These are phyloP conservation scores for Protodeltote pygarga DNA, from an alignment of 2,888 invertebrate genomes.

Conservation along the genomic window DNA sequence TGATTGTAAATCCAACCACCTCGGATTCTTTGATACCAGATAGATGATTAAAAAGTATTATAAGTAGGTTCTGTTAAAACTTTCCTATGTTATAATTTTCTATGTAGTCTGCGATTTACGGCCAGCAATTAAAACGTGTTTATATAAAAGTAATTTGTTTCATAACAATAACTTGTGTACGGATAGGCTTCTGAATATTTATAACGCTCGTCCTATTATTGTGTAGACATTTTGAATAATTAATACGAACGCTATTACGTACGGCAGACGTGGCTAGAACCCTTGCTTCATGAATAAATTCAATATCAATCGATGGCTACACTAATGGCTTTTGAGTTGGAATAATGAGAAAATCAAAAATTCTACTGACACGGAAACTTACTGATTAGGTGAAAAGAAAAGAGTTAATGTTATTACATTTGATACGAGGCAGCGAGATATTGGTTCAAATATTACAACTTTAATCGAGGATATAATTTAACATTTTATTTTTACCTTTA, in stretches of 20 bases:
- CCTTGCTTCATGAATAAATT: slow-evolving; percentile 59
- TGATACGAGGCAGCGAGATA: no score
- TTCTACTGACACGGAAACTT: slow-evolving; percentile 14
- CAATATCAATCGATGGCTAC: slow-evolving; percentile 54
- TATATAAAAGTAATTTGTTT: slow-evolving; percentile 49
- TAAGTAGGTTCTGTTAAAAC: neutral
- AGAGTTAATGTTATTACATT: no score
- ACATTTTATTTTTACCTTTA: neutral
- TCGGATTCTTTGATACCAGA: no score
- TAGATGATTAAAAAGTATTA: no score
- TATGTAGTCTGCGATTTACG: neutral
- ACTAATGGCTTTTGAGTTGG: slow-evolving; percentile 50
- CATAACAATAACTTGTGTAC: slow-evolving; percentile 45
- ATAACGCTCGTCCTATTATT: slow-evolving; percentile 76
- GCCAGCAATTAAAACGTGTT: slow-evolving; percentile 19
- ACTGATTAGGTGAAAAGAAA: no score
- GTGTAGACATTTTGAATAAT: slow-evolving; percentile 83
- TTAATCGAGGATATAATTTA: slow-evolving; percentile 2
- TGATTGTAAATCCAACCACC: no score
- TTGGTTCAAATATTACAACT: no score
- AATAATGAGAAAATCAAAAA: slow-evolving; percentile 50
- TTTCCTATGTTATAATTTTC: neutral
- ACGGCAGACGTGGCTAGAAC: slow-evolving; percentile 49
- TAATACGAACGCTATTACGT: slow-evolving; percentile 72
- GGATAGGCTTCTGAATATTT: slow-evolving; percentile 76